Evolutionary conservation across 2,797 vertebrate genomes (phyloP).

Genomic region (Momotus momota): DNA sequence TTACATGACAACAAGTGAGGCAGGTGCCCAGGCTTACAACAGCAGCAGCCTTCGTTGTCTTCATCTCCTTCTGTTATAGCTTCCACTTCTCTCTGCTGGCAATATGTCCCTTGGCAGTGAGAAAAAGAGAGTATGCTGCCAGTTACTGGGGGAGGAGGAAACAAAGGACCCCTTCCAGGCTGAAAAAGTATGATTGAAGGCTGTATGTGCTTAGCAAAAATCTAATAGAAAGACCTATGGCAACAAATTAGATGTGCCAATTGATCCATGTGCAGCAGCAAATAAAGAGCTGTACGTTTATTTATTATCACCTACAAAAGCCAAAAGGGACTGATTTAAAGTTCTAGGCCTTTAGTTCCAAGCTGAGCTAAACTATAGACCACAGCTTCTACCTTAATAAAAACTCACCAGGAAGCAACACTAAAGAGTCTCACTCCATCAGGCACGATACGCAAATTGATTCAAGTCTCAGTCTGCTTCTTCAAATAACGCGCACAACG

Average conservation of each 20-base stretch:
- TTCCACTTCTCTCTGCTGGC: constrained; percentile 97
- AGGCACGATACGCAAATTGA: background rate
- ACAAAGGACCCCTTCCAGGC: background rate
- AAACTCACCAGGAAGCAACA: background rate
- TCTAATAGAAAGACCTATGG: background rate
- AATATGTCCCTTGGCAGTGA: constrained; percentile 89
- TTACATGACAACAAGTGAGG: constrained; percentile 94
- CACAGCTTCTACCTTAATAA: background rate
- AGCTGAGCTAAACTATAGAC: background rate
- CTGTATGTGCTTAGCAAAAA: background rate
- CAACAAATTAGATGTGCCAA: background rate
- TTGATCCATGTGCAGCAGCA: background rate
- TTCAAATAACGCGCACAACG: background rate
- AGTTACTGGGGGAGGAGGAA: background rate
- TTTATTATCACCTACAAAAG: background rate
- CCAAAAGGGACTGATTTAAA: background rate
- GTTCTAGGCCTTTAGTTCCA: background rate
- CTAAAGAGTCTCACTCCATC: background rate
- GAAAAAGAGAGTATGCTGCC: background rate
- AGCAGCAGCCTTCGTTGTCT: constrained; percentile 93
- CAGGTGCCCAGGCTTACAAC: constrained; percentile 90
- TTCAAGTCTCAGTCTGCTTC: background rate
- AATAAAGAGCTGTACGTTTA: background rate
- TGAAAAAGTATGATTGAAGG: background rate
- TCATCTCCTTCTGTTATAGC: constrained; percentile 96